Evolutionary conservation across 1,140 invertebrate genomes (phyloP).

Genomic region (Panulirus ornatus): DNA sequence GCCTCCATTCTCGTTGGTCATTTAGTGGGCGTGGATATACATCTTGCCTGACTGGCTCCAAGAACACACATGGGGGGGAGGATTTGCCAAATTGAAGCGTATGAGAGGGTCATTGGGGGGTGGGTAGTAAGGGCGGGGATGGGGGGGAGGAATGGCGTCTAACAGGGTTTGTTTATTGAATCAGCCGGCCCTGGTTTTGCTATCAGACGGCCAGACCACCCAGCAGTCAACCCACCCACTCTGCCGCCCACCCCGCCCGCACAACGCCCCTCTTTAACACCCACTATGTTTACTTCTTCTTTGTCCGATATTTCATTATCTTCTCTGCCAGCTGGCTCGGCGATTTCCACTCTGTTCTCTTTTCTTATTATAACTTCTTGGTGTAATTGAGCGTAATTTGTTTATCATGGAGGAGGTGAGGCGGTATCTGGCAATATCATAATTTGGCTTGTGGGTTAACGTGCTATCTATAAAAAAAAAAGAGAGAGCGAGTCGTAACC

Average conservation of each 20-base stretch:
- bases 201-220: slow-evolving; percentile 69
- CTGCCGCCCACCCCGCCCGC: not conserved
- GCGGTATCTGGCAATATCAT: not conserved
- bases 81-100: not conserved
- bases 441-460: not conserved
- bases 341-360: not conserved
- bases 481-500: not conserved
- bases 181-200: slow-evolving; percentile 67
- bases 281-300: not conserved
- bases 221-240: slow-evolving; percentile 51
- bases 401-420: not conserved
- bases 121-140: not conserved
- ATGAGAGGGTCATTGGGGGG: not conserved
- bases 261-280: no score
- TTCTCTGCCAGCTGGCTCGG: not conserved
- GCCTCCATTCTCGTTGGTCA: no score
- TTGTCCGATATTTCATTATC: not conserved
- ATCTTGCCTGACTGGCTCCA: no score
- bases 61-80: not conserved
- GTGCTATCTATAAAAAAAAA: not conserved
- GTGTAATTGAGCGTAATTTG: not conserved
- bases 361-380: not conserved
- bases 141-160: slow-evolving; percentile 30
- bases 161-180: slow-evolving; percentile 65
- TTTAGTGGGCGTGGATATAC: no score